Evolutionary conservation across 2,797 vertebrate species (phyloP).

Genomic region (Sitta carolinensis): DNA sequence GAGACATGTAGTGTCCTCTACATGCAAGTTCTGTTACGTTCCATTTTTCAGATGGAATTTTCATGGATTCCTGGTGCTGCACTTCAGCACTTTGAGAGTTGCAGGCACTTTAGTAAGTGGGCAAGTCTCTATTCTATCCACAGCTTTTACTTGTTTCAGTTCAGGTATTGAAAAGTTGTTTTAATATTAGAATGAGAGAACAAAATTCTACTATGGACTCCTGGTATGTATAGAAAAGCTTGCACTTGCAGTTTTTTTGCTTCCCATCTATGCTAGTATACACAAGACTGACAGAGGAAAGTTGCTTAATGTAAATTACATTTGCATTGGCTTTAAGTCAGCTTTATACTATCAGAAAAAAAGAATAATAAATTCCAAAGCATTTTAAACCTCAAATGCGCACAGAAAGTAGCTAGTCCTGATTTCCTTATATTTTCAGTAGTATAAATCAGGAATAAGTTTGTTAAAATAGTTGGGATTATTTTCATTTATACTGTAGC

Average conservation of each 20-base stretch:
- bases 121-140: background rate
- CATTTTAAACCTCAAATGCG: background rate
- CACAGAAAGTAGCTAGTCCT: background rate
- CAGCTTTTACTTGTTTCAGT: background rate
- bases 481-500: background rate
- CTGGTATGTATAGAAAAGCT: background rate
- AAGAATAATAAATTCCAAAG: conserved; percentile 22
- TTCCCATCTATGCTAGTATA: background rate
- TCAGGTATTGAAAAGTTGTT: background rate
- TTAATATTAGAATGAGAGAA: background rate
- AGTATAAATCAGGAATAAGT: background rate
- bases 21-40: background rate
- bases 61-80: background rate
- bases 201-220: background rate
- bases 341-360: background rate
- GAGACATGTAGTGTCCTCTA: background rate
- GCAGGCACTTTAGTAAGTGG: background rate
- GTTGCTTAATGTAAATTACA: conserved; percentile 47
- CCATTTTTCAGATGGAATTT: background rate
- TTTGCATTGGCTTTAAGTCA: conserved; percentile 45
- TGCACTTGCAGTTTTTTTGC: background rate
- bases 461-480: background rate
- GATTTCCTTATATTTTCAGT: background rate
- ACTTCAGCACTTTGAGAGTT: background rate
- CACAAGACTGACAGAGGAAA: conserved; percentile 24